phyloP scores from a whole-genome alignment of 2,888 invertebrate species.

The Agonopterix alstromeriana region DNA sequence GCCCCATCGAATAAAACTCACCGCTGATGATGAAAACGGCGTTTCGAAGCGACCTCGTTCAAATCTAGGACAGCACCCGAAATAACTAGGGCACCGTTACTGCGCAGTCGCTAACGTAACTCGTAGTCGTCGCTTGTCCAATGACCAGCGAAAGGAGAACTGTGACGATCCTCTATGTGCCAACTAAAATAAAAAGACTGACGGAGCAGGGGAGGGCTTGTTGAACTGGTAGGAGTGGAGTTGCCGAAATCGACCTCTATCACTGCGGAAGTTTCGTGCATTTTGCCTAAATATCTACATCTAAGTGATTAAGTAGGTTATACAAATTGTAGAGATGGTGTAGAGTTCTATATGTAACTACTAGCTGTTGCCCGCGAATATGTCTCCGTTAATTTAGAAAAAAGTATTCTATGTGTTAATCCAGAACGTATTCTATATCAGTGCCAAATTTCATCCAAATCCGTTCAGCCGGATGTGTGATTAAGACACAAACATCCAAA shows the following conservation, averaged over 20 bases:
- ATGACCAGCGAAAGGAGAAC: conserved; percentile 30
- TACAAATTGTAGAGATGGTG: too few relatives aligned
- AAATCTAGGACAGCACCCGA: conserved; percentile 68
- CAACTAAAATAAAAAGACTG: too few relatives aligned
- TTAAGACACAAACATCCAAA: too few relatives aligned
- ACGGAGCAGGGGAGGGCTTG: background rate
- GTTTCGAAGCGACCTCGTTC: conserved; percentile 58
- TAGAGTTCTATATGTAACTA: too few relatives aligned
- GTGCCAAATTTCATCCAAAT: too few relatives aligned
- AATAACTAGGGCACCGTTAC: conserved; percentile 72
- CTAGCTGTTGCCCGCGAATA: too few relatives aligned
- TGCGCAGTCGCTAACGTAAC: conserved; percentile 63
- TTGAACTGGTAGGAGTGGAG: conserved; percentile 21
- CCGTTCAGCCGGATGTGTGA: too few relatives aligned
- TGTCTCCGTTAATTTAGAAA: background rate
- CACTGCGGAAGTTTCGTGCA: conserved; percentile 31
- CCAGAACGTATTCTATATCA: too few relatives aligned
- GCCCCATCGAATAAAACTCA: conserved; percentile 64
- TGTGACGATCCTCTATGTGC: background rate
- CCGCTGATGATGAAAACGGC: conserved; percentile 63
- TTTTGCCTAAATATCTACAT: background rate
- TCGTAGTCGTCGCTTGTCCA: conserved; percentile 35
- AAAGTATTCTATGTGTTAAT: background rate
- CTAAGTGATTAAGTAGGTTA: too few relatives aligned
- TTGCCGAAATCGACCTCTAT: conserved; percentile 53